Evolutionary conservation across 1,140 invertebrate genomes (phyloP).

Genomic region (Sweltsa coloradensis): DNA sequence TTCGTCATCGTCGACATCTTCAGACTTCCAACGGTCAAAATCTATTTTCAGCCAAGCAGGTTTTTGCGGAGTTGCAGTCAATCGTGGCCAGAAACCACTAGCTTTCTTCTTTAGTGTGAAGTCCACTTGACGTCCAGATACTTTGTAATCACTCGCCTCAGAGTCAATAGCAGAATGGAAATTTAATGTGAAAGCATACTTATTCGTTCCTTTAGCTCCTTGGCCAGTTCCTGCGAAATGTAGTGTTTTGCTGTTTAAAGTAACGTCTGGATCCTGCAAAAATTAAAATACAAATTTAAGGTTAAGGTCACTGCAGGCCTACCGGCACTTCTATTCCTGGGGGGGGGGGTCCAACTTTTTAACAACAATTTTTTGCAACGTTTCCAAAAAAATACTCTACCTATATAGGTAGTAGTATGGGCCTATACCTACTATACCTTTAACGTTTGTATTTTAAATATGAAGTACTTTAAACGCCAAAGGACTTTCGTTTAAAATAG

Average conservation of each 20-base stretch:
- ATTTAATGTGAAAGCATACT: conserved; percentile 31
- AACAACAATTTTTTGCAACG: too few species aligned
- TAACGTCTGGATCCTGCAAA: conserved; percentile 22
- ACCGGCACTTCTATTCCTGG: too few species aligned
- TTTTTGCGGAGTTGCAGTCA: conserved; percentile 64
- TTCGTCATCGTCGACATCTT: conserved; percentile 49
- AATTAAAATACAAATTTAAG: too few species aligned
- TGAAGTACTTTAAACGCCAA: too few species aligned
- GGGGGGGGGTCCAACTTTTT: too few species aligned
- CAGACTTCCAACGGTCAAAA: conserved; percentile 72
- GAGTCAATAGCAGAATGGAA: conserved; percentile 33
- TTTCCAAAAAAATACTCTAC: too few species aligned
- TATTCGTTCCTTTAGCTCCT: conserved; percentile 20
- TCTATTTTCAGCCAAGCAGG: conserved; percentile 84
- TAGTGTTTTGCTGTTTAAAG: conserved; percentile 20
- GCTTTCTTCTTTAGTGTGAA: conserved; percentile 57
- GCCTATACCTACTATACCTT: too few species aligned
- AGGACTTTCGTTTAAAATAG: too few species aligned
- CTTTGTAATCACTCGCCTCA: conserved; percentile 35
- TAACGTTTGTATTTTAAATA: too few species aligned
- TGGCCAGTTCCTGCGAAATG: conserved; percentile 21
- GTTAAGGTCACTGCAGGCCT: too few species aligned
- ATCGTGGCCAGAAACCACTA: conserved; percentile 66
- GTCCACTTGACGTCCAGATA: conserved; percentile 65
- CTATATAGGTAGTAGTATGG: too few species aligned